Evolutionary conservation across 2,113 vertebrate species (phyloP).

Genomic region (Corythoichthys intestinalis): DNA sequence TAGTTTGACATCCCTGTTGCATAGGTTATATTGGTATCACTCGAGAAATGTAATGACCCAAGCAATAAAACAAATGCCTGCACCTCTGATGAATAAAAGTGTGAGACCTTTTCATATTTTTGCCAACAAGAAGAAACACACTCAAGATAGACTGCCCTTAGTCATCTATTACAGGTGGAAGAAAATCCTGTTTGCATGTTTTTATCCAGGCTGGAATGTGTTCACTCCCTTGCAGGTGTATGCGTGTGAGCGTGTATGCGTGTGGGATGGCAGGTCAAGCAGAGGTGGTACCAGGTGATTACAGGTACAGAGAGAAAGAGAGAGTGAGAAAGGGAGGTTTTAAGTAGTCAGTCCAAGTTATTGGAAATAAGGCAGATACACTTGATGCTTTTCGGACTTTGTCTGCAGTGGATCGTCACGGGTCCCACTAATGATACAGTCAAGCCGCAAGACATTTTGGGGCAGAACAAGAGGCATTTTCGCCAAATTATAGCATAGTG

Average conservation of each 20-base stretch:
- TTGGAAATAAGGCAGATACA: background rate
- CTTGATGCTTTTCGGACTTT: background rate
- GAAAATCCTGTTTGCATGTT: conserved; percentile 19
- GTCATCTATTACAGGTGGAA: conserved; percentile 30
- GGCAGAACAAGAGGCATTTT: too few relatives aligned
- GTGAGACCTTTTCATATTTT: background rate
- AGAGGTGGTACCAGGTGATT: conserved; percentile 63
- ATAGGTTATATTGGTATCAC: background rate
- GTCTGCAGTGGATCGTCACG: background rate
- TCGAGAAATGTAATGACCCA: background rate
- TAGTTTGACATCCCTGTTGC: too few relatives aligned
- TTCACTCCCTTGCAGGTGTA: conserved; percentile 43
- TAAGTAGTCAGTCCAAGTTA: conserved; percentile 23
- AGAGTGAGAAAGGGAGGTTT: conserved; percentile 18
- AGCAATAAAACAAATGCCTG: background rate
- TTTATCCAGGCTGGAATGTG: conserved; percentile 41
- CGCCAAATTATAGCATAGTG: background rate
- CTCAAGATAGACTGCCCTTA: background rate
- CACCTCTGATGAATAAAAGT: background rate
- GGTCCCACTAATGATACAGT: background rate
- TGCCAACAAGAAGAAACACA: conserved; percentile 6
- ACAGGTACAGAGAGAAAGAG: conserved; percentile 56
- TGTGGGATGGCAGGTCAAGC: conserved; percentile 26
- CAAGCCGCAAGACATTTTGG: too few relatives aligned
- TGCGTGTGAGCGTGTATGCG: conserved; percentile 17